phyloP scores from a whole-genome alignment of 2,888 invertebrate species.

The Polylopha cassiicola region DNA sequence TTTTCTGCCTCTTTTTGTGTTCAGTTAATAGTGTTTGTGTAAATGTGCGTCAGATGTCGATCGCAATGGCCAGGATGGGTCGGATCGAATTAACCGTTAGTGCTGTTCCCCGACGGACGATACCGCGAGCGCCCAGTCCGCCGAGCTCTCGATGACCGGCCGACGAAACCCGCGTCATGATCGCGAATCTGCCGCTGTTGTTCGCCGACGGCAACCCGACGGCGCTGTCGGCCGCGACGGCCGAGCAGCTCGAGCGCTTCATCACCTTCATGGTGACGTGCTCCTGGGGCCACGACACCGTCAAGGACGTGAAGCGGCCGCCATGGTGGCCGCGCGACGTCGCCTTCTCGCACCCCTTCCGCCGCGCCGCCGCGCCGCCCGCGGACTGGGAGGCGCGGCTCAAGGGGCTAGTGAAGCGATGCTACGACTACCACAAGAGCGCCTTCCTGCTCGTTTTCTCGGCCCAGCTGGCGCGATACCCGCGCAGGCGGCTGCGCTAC shows the following conservation, averaged over 20 bases:
- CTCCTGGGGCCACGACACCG: slow-evolving; percentile 81
- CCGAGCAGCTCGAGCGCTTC: slow-evolving; percentile 81
- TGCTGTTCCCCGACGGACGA: slow-evolving; percentile 44
- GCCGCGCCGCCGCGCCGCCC: slow-evolving; percentile 64
- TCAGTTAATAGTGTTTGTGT: slow-evolving; percentile 28
- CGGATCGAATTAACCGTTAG: slow-evolving; percentile 53
- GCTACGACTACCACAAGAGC: slow-evolving; percentile 84
- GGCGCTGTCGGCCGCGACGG: slow-evolving; percentile 79
- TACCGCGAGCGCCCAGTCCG: slow-evolving; percentile 62
- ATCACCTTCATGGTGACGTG: slow-evolving; percentile 87
- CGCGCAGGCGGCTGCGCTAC: slow-evolving; percentile 80
- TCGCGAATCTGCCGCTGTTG: slow-evolving; percentile 84
- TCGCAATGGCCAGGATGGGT: slow-evolving; percentile 39
- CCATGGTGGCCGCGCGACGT: slow-evolving; percentile 85
- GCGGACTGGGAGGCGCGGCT: slow-evolving; percentile 79
- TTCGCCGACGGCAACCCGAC: slow-evolving; percentile 84
- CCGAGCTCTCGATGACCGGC: slow-evolving; percentile 66
- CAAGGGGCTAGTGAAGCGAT: slow-evolving; percentile 81
- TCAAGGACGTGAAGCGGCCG: slow-evolving; percentile 77
- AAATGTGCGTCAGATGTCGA: slow-evolving; percentile 40
- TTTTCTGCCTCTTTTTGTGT: slow-evolving; percentile 28
- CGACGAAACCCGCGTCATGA: slow-evolving; percentile 73
- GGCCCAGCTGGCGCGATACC: slow-evolving; percentile 81
- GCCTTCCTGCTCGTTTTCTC: slow-evolving; percentile 83
- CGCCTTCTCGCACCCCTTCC: slow-evolving; percentile 80